phyloP scores from a whole-genome alignment of 2,113 vertebrate species.

The Larimichthys polyactis region DNA sequence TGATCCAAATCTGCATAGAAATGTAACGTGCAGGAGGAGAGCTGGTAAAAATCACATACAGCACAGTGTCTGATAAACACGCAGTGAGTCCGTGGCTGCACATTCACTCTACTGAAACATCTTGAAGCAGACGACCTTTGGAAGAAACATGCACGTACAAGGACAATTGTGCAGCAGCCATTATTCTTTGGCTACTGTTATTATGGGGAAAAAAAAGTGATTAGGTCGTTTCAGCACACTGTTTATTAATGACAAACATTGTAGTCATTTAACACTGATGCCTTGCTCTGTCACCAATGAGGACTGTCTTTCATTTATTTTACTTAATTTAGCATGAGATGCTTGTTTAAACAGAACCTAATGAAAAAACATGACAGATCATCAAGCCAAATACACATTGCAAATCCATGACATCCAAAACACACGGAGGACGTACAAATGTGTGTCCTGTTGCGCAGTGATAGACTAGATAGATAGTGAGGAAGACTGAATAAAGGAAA shows the following conservation, averaged over 20 bases:
- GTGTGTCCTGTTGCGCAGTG: constrained; percentile 3
- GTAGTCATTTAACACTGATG: constrained; percentile 22
- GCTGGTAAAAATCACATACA: too few relatives aligned
- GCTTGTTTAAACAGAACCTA: constrained; percentile 33
- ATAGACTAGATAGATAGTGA: too few relatives aligned
- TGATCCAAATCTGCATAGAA: too few relatives aligned
- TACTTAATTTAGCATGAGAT: constrained; percentile 5
- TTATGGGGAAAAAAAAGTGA: constrained; percentile 19
- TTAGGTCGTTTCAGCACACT: constrained; percentile 34
- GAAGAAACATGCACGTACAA: background rate
- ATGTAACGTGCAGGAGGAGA: too few relatives aligned
- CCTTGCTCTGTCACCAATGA: background rate
- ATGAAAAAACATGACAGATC: constrained; percentile 22
- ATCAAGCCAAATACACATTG: constrained; percentile 20
- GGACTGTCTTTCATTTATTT: constrained; percentile 14
- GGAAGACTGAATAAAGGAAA: background rate
- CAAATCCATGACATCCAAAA: constrained; percentile 20
- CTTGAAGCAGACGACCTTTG: too few relatives aligned
- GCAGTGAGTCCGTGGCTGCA: too few relatives aligned
- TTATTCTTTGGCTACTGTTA: constrained; percentile 30
- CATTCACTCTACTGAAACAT: too few relatives aligned
- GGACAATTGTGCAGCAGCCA: background rate
- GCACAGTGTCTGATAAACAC: too few relatives aligned
- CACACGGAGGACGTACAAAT: constrained; percentile 4
- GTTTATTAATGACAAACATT: constrained; percentile 29